phyloP scores from a whole-genome alignment of 2,888 invertebrate genomes.

The Brenthis ino region DNA sequence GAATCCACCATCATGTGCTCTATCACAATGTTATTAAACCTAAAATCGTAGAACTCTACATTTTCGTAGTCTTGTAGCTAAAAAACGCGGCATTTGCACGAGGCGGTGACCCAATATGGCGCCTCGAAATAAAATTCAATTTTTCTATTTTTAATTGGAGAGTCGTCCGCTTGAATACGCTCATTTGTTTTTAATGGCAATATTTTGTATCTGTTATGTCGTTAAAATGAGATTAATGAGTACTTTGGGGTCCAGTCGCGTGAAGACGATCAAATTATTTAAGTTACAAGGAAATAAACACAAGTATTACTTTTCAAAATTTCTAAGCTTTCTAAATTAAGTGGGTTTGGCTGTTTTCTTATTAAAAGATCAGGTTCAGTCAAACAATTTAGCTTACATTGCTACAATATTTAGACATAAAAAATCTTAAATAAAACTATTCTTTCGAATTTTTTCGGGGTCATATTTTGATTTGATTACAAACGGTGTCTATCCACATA shows the following conservation, averaged over 20 bases:
- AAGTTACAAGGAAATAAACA: neutral
- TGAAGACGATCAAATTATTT: neutral
- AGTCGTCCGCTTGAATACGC: conserved; percentile 40
- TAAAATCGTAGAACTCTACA: conserved; percentile 34
- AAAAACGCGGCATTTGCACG: conserved; percentile 75
- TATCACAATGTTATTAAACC: conserved; percentile 37
- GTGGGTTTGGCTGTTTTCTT: no score
- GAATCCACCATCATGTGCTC: conserved; percentile 32
- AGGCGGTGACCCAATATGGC: conserved; percentile 78
- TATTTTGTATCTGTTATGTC: conserved; percentile 42
- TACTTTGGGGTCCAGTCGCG: conserved; percentile 21
- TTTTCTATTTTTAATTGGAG: conserved; percentile 76
- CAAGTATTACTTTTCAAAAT: neutral
- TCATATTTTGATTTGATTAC: no score
- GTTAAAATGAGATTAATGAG: conserved; percentile 40
- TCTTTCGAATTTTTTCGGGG: no score
- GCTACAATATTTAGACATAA: no score
- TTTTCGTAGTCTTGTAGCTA: conserved; percentile 43
- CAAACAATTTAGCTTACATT: no score
- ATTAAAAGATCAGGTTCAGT: no score
- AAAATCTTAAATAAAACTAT: neutral
- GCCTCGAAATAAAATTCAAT: conserved; percentile 66
- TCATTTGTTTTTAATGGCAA: conserved; percentile 43
- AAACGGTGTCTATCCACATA: no score
- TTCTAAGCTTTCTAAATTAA: neutral